These are phyloP conservation scores for Altica lythri DNA, from an alignment of 2,888 invertebrate species.

Conservation along the genomic window DNA sequence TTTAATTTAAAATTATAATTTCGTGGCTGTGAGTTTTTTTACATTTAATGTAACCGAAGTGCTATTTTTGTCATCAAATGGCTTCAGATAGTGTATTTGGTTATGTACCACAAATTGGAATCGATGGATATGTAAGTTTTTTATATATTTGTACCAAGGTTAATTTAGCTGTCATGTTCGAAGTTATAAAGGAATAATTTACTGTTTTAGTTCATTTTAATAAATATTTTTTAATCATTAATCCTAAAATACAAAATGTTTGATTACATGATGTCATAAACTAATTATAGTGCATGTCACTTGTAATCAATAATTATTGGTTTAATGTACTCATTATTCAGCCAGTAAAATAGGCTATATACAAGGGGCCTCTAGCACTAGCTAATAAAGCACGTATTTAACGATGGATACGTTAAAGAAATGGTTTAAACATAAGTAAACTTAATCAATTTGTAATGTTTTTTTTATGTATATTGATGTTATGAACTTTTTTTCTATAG, in stretches of 20 bases:
- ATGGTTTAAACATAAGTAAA: too few species aligned
- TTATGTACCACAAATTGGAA: slow-evolving; percentile 54
- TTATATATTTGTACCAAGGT: slow-evolving; percentile 5
- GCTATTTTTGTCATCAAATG: slow-evolving; percentile 47
- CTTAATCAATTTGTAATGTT: too few species aligned
- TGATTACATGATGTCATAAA: slow-evolving; percentile 21
- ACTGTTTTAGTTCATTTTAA: too few species aligned
- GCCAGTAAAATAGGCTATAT: too few species aligned
- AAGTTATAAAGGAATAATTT: too few species aligned
- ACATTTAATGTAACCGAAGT: slow-evolving; percentile 32
- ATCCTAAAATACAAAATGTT: slow-evolving; percentile 4
- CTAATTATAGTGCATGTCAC: slow-evolving; percentile 12
- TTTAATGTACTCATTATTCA: too few species aligned
- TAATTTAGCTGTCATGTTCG: slow-evolving; percentile 2
- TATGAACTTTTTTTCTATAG: slow-evolving; percentile 58
- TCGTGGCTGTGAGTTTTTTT: slow-evolving; percentile 36
- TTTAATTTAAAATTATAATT: slow-evolving; percentile 22
- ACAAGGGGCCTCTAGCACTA: too few species aligned
- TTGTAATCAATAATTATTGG: slow-evolving; percentile 23
- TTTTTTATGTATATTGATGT: slow-evolving; percentile 5
- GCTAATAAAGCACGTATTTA: too few species aligned
- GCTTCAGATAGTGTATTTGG: slow-evolving; percentile 56
- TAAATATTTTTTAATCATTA: slow-evolving; percentile 5
- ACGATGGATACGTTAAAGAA: too few species aligned
- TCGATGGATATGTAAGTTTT: slow-evolving; percentile 53